Base-by-base conservation (phyloP, 2,888 invertebrate species). In the Phorcus lineatus region DNA sequence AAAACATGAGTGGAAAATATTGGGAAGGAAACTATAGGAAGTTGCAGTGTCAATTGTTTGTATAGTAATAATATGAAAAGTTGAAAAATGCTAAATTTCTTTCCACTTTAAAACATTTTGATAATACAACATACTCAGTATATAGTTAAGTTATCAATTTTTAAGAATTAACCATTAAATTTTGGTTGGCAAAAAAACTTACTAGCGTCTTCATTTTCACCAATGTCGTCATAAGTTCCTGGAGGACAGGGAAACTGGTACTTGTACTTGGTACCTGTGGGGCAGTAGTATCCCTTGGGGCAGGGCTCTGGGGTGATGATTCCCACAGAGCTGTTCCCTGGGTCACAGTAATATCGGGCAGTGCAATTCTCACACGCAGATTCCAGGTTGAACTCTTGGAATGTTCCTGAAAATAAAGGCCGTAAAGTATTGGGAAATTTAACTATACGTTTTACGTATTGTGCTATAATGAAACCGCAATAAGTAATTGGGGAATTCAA, bases 201-300 rank as follows among this genome's bases (percentile, higher is more conserved):
- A 57, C 57, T 57, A 57, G 57, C 57, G n/a, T 7, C 19, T 19
- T 24, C 57, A 57, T 24, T 57, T 9, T 80, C 80, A 0, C 77
- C 79, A 6, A 13, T 16, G 28, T 83, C 67, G 31, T 89, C 85
- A 81, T 87, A 92, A 0, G 90, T 90, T 24, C 92, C 92, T 0
- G 87, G 52, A 2, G 88, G 87, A 82, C 92, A 92, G 13, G 92
- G 92, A 80, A 91, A 86, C 78, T 90, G 87, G 62, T 81, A 81
- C 66, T 87, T 86, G 70, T 85, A 88, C 54, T 88, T 88, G 17
- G 92, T 92, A 7, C 85, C 84, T 1, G 36, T 22, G 0, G 91
- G 92, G 82, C 92, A 92, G 82, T 87, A 92, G 82, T 90, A 86
- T 2, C 92, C 92, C 7, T 78, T 36, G 3, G 91, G 91, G 78